Percentiles rank a stretch among this genome's conserved stretches.
phyloP scores from a whole-genome alignment of 2,113 vertebrate species.

The Budorcas taxicolor region DNA sequence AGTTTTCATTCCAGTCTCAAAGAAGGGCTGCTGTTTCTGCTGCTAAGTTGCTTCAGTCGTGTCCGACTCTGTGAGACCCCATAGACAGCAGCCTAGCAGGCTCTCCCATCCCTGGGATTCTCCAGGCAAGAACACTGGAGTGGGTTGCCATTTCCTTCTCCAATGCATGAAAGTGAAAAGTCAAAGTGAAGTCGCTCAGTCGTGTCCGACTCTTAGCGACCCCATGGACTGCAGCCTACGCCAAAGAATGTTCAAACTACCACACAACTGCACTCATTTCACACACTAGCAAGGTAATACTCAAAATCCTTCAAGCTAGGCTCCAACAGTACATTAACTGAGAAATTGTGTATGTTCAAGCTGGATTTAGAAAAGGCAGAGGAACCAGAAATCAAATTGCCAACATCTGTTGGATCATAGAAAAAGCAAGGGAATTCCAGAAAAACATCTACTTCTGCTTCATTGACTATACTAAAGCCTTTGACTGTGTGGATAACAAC shows the following conservation, averaged over 20 bases:
- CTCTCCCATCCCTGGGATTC: too few relatives aligned
- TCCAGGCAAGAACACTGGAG: too few relatives aligned
- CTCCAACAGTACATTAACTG: not conserved
- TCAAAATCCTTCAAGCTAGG: not conserved
- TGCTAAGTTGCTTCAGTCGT: too few relatives aligned
- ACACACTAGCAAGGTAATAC: not conserved
- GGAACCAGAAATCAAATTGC: not conserved
- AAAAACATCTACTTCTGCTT: not conserved
- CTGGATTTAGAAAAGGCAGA: not conserved
- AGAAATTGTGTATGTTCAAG: not conserved
- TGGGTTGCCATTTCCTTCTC: too few relatives aligned
- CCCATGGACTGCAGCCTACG: too few relatives aligned
- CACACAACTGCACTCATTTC: not conserved
- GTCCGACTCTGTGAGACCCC: fast-evolving
- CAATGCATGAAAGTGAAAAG: too few relatives aligned
- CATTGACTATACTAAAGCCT: not conserved
- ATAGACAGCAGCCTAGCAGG: too few relatives aligned
- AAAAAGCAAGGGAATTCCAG: not conserved
- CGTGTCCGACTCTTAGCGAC: too few relatives aligned
- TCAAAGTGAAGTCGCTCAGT: too few relatives aligned
- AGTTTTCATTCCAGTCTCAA: not conserved
- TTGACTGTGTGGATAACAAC: not conserved
- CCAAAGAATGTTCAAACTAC: not conserved
- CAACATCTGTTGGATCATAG: not conserved
- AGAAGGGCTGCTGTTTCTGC: too few relatives aligned